Conservation (phyloP, 2,888 invertebrate genomes). For the Patella ulyssiponensis region DNA sequence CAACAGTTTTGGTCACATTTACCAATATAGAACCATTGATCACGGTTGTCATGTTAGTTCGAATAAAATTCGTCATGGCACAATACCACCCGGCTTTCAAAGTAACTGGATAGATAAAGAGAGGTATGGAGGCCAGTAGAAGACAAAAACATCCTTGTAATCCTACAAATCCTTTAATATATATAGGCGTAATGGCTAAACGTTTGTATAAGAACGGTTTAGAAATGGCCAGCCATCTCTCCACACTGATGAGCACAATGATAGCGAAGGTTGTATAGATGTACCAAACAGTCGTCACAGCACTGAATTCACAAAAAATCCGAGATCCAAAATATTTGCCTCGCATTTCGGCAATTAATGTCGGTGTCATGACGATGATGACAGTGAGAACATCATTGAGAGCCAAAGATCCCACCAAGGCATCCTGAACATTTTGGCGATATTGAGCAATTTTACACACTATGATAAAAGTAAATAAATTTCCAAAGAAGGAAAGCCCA, state of each 20-base stretch:
- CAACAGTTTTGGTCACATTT: not conserved
- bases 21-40: not conserved
- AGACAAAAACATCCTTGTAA: slow-evolving; percentile 32
- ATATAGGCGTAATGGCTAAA: slow-evolving; percentile 26
- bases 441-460: slow-evolving; percentile 32
- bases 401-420: slow-evolving; percentile 33
- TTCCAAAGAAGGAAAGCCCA: slow-evolving; percentile 32
- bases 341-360: slow-evolving; percentile 30
- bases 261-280: slow-evolving; percentile 40
- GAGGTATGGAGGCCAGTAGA: slow-evolving; percentile 31
- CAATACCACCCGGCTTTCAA: slow-evolving; percentile 39
- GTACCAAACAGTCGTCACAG: slow-evolving; percentile 37
- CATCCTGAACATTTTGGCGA: slow-evolving; percentile 34
- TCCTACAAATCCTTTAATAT: slow-evolving; percentile 28
- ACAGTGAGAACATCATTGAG: slow-evolving; percentile 38
- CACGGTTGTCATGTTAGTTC: not conserved
- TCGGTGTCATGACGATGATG: slow-evolving; percentile 33
- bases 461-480: slow-evolving; percentile 37
- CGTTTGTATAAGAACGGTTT: slow-evolving; percentile 33
- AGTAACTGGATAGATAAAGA: slow-evolving; percentile 27
- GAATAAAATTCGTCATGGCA: slow-evolving; percentile 11
- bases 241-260: slow-evolving; percentile 37
- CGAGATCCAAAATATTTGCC: slow-evolving; percentile 24
- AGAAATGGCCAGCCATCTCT: slow-evolving; percentile 36
- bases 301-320: slow-evolving; percentile 31